phyloP scores from a whole-genome alignment of 2,113 vertebrate species.

The Tretioscincus oriximinensis region DNA sequence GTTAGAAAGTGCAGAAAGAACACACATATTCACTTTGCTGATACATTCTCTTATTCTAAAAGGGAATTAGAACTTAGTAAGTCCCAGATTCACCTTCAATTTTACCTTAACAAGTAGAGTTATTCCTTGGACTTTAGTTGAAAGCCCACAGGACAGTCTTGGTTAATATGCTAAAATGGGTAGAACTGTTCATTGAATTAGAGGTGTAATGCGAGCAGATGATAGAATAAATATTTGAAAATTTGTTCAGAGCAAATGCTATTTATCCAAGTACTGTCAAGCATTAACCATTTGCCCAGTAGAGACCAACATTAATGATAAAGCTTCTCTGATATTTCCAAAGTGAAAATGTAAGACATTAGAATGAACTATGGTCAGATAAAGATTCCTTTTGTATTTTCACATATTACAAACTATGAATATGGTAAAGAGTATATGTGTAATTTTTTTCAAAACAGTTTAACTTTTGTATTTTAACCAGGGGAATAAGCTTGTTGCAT shows the following conservation, averaged over 20 bases:
- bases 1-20: too few species aligned
- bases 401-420: not conserved
- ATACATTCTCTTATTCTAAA: too few species aligned
- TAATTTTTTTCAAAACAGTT: not conserved
- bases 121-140: not conserved
- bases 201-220: not conserved
- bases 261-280: not conserved
- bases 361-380: slow-evolving; percentile 17
- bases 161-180: too few species aligned
- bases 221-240: not conserved
- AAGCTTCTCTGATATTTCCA: not conserved
- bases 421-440: rapidly evolving
- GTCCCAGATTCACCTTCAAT: too few species aligned
- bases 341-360: slow-evolving; percentile 20
- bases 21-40: too few species aligned
- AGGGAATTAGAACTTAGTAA: too few species aligned
- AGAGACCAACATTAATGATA: not conserved
- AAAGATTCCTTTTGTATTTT: not conserved
- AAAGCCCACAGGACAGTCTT: not conserved
- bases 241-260: not conserved
- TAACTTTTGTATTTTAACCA: slow-evolving; percentile 10
- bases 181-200: not conserved
- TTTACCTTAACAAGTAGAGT: too few species aligned
- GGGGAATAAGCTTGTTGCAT: too few species aligned
- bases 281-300: not conserved